Evolutionary conservation across 2,888 invertebrate genomes (phyloP), one percentile per base, ranked within the genome.

Genomic region (Campoplex nolae): DNA sequence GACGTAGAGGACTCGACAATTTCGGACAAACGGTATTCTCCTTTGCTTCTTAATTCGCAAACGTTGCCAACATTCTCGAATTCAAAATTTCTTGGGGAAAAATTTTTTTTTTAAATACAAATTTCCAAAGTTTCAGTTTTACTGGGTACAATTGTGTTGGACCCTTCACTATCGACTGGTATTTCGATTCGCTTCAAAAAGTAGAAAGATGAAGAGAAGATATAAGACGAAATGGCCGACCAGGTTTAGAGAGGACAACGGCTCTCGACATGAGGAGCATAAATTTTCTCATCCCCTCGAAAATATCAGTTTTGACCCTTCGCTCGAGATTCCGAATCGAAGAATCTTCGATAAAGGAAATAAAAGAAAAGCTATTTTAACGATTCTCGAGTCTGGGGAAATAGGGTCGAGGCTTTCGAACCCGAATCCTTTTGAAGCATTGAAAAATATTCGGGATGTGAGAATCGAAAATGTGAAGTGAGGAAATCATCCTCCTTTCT

Each of bases 291-390:
- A 32, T 54, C 71, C 48, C 32, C 76, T 83, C 3, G 71, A 80
- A 82, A 70, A 82, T 62, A 70, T 87, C 82, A 75, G 75, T 81
- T 23, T 23, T 84, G 84, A 84, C 81, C 86, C 58, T 82, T 38
- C 42, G 65, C 35, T 35, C 65, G 35, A 23, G 45, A 56, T 74
- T 62, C 58, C 23, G 45, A 38, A 79, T 71, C 58, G 75, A 78
- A 82, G 32, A 16, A 62, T 32, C 16, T 62, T 62, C 32, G 13
- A 13, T 13, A 32, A 16, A 32, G 45, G 28, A 38, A 65, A 45
- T 51, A 51, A 54, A 73, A 28, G 13, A 18, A 48, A 45, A 32
- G 32, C 13, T 11, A 70, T 58, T 54, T 23, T 45, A 58, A 79
- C 56, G 45, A 71, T 70, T 79, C 28, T 58, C 62, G 23, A 54